Evolutionary conservation across 2,797 vertebrate species (phyloP).

Genomic region (Enteromius afrohamiltoni): DNA sequence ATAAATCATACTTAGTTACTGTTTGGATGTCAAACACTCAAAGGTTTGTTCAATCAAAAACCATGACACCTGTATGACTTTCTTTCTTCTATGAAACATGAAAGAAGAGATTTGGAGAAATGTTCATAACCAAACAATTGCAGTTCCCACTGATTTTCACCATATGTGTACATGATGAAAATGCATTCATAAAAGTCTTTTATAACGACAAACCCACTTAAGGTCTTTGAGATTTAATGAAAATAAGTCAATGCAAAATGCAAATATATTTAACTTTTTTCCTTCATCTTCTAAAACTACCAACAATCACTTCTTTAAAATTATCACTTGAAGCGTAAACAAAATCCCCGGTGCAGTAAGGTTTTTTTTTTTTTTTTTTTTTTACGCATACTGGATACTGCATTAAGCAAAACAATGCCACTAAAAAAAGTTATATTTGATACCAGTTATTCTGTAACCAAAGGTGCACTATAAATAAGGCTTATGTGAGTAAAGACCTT

Average conservation of each 20-base stretch:
- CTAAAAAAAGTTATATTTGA: not conserved
- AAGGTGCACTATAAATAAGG: not conserved
- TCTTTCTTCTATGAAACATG: not conserved
- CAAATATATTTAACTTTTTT: constrained; percentile 28
- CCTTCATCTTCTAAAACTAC: constrained; percentile 23
- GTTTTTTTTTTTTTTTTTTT: not conserved
- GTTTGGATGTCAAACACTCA: not conserved
- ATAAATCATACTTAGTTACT: not conserved
- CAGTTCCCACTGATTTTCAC: not conserved
- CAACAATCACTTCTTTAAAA: constrained; percentile 2
- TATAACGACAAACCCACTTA: not conserved
- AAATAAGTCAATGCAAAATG: constrained; percentile 23
- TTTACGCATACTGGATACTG: not conserved
- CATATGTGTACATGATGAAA: not conserved
- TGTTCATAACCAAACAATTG: not conserved
- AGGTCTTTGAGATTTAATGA: constrained; percentile 24
- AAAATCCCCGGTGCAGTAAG: not conserved
- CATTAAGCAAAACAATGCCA: not conserved
- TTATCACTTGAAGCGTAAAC: constrained; percentile 17
- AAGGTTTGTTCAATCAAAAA: not conserved
- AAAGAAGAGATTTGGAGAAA: not conserved
- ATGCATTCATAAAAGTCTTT: not conserved
- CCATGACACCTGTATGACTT: not conserved
- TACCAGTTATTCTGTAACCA: not conserved
- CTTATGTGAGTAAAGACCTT: not conserved